Conservation (phyloP, 2,888 invertebrate genomes). For the Pocota personata region DNA sequence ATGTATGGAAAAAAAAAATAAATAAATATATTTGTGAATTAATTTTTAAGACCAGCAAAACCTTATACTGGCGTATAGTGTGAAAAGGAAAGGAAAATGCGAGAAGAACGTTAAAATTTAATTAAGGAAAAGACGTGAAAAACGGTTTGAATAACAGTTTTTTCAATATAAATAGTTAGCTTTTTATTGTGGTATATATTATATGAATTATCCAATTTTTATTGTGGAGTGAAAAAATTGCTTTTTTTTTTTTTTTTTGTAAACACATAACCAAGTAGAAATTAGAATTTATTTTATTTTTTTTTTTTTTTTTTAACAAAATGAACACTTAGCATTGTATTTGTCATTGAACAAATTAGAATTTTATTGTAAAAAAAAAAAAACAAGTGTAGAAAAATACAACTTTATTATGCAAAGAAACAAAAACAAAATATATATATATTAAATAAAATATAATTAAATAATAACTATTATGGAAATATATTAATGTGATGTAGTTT, state of each 20-base stretch:
- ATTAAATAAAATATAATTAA: constrained; percentile 48
- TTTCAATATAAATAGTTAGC: constrained; percentile 53
- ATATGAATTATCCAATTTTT: constrained; percentile 50
- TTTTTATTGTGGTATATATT: constrained; percentile 50
- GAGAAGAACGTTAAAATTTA: not conserved
- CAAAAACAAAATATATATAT: constrained; percentile 30
- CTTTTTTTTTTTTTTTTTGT: constrained; percentile 43
- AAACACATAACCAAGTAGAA: constrained; percentile 48
- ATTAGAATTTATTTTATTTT: constrained; percentile 15
- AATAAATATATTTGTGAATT: constrained; percentile 48
- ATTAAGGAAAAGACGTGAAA: constrained; percentile 29
- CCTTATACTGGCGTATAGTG: constrained; percentile 10
- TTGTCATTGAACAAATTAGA: constrained; percentile 70
- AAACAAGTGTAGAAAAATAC: constrained; percentile 31
- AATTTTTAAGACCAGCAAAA: constrained; percentile 22
- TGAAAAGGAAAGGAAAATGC: not conserved
- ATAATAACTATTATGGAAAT: constrained; percentile 71
- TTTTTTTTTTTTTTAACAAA: constrained; percentile 4
- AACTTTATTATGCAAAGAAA: constrained; percentile 53
- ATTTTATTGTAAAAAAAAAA: constrained; percentile 56
- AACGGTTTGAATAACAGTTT: constrained; percentile 36
- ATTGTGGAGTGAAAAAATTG: constrained; percentile 63
- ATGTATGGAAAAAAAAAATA: not conserved
- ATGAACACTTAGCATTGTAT: constrained; percentile 50
- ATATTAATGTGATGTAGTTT: constrained; percentile 74